Evolutionary conservation across 2,888 invertebrate genomes (phyloP).

Genomic region (Matsumyia berberina): DNA sequence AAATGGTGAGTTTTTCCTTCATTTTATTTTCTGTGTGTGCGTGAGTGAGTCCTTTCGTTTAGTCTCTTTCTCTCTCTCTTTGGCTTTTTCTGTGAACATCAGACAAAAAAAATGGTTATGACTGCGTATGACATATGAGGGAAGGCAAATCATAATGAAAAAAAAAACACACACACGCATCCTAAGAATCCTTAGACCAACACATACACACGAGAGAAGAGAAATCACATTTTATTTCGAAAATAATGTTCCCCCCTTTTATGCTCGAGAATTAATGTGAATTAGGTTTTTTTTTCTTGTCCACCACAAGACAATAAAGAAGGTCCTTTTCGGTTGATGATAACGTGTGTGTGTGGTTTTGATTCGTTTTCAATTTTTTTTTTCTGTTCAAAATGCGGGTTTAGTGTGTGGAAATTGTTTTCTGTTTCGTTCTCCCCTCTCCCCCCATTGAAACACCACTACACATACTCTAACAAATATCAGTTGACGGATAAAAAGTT

Average conservation of each 20-base stretch:
- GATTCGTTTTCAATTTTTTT: not conserved
- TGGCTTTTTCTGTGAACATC: not conserved
- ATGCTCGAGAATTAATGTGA: slow-evolving; percentile 1
- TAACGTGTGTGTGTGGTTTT: not conserved
- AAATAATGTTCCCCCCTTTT: not conserved
- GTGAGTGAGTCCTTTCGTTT: slow-evolving; percentile 9
- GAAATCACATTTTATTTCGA: no score
- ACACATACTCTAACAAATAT: not conserved
- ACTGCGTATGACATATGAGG: slow-evolving; percentile 19
- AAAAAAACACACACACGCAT: not conserved
- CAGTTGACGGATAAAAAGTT: no score
- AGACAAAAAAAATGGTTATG: not conserved
- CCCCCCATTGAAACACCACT: no score
- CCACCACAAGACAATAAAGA: not conserved
- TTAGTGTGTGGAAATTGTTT: no score
- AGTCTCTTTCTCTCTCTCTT: no score
- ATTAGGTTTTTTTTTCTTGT: not conserved
- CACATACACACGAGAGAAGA: not conserved
- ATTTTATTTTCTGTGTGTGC: not conserved
- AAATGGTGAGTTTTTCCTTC: slow-evolving; percentile 54
- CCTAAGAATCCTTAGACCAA: no score
- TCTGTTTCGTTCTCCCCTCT: no score
- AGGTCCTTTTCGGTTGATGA: slow-evolving; percentile 2
- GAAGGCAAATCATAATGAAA: slow-evolving; percentile 8
- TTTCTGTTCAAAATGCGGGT: not conserved